phyloP scores from a whole-genome alignment of 2,888 invertebrate genomes.

The Malachius bipustulatus region DNA sequence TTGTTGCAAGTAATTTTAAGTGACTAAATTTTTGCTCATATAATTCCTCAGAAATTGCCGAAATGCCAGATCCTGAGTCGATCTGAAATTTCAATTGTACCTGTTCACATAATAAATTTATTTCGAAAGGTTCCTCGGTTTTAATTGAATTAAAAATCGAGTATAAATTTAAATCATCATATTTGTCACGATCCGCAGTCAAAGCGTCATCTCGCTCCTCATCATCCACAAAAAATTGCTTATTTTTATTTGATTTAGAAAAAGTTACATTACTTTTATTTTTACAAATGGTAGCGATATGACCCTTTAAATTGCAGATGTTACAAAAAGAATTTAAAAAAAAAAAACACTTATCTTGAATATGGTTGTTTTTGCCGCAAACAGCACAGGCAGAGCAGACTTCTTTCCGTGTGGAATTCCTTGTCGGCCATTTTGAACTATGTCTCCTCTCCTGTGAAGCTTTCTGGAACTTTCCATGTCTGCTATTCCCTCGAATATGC shows the following conservation, averaged over 20 bases:
- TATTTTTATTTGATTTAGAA: conserved; percentile 5
- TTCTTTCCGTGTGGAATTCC: too few relatives aligned
- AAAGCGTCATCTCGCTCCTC: too few relatives aligned
- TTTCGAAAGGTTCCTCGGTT: too few relatives aligned
- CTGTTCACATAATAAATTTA: conserved; percentile 6
- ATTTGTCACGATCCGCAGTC: too few relatives aligned
- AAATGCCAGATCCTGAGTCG: conserved; percentile 11
- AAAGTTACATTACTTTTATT: conserved; percentile 5
- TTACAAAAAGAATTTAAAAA: conserved; percentile 6
- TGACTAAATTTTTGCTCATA: conserved; percentile 7
- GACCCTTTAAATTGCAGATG: conserved; percentile 7
- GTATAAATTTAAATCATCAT: too few relatives aligned
- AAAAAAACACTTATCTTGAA: conserved; percentile 10
- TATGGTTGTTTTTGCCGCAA: conserved; percentile 10
- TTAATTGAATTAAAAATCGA: too few relatives aligned
- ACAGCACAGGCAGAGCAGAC: conserved; percentile 3
- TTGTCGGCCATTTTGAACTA: too few relatives aligned
- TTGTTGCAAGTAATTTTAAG: conserved; percentile 3
- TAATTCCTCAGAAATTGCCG: conserved; percentile 9
- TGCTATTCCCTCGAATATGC: too few relatives aligned
- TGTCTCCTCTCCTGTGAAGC: too few relatives aligned
- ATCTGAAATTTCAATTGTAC: conserved; percentile 6
- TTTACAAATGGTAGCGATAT: conserved; percentile 9
- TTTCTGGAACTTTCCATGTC: too few relatives aligned
- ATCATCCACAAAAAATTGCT: too few relatives aligned